A percentile compares a stretch with the other conserved stretches of the same genome.
phyloP scores from a whole-genome alignment of 2,113 vertebrate species.

The Plotosus lineatus region DNA sequence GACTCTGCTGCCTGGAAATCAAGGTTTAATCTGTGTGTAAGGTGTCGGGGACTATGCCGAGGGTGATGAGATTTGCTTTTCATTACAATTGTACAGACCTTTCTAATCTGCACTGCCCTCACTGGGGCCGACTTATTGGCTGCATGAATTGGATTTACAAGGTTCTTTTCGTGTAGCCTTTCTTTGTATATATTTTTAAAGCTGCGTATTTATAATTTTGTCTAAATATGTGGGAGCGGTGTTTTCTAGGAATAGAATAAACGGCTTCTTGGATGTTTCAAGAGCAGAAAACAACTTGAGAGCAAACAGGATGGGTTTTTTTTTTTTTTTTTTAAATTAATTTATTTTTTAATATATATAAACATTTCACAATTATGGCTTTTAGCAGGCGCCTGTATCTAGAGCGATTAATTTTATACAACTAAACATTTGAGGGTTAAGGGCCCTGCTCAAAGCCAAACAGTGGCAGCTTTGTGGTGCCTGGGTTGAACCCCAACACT shows the following conservation, averaged over 20 bases:
- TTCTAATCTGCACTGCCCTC: conserved; percentile 67
- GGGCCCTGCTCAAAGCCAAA: too few relatives aligned
- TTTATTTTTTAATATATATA: too few relatives aligned
- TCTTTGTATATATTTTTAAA: conserved; percentile 70
- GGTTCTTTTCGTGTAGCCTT: conserved; percentile 60
- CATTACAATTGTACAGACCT: conserved; percentile 30
- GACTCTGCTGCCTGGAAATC: not conserved
- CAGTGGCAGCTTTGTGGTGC: too few relatives aligned
- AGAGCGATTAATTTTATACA: too few relatives aligned
- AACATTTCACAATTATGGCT: too few relatives aligned
- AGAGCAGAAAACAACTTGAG: not conserved
- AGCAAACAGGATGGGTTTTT: not conserved
- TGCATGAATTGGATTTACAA: conserved; percentile 54
- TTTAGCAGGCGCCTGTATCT: too few relatives aligned
- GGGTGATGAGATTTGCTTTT: conserved; percentile 9
- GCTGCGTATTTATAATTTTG: conserved; percentile 75
- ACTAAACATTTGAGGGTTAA: too few relatives aligned
- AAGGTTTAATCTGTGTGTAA: not conserved
- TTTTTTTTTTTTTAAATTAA: too few relatives aligned
- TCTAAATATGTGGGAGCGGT: conserved; percentile 60
- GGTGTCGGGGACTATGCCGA: not conserved
- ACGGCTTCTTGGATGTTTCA: conserved; percentile 6
- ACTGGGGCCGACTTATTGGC: conserved; percentile 60
- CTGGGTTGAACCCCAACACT: too few relatives aligned
- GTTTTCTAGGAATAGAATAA: conserved; percentile 59